Conservation (phyloP, 2,113 vertebrate species). For the Eulemur rufifrons region DNA sequence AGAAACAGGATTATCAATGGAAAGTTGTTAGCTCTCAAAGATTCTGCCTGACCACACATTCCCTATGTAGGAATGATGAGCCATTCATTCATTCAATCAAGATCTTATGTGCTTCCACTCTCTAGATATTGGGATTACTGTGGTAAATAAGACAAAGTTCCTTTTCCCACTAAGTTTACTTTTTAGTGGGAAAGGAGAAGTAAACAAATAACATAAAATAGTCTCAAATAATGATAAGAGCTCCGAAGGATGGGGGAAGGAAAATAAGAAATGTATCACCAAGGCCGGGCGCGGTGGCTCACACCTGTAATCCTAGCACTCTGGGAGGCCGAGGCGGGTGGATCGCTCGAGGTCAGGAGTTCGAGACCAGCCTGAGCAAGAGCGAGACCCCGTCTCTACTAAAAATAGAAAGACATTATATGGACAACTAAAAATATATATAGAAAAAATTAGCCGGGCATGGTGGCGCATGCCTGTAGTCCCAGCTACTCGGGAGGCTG, state of each 20-base stretch:
- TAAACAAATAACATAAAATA: background rate
- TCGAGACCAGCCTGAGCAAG: too few relatives aligned
- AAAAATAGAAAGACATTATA: too few relatives aligned
- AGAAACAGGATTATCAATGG: background rate
- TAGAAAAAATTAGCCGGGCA: too few relatives aligned
- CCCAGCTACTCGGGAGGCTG: too few relatives aligned
- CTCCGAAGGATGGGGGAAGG: background rate
- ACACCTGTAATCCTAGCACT: too few relatives aligned
- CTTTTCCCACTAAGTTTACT: background rate
- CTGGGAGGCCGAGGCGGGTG: too few relatives aligned
- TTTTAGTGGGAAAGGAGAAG: background rate
- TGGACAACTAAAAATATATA: too few relatives aligned
- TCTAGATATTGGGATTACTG: background rate
- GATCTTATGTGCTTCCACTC: background rate
- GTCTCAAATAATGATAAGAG: slow-evolving; percentile 32
- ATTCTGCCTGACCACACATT: background rate
- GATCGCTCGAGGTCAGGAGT: too few relatives aligned
- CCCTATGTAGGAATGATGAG: background rate
- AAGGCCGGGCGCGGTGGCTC: too few relatives aligned
- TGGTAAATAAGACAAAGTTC: background rate
- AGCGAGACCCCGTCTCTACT: too few relatives aligned
- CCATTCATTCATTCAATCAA: background rate
- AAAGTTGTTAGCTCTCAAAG: slow-evolving; percentile 7
- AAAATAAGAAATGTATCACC: background rate
- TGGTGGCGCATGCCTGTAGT: too few relatives aligned